Percentiles rank a stretch among this genome's conserved stretches.
phyloP scores from a whole-genome alignment of 1,140 invertebrate species.

The Sweltsa coloradensis region DNA sequence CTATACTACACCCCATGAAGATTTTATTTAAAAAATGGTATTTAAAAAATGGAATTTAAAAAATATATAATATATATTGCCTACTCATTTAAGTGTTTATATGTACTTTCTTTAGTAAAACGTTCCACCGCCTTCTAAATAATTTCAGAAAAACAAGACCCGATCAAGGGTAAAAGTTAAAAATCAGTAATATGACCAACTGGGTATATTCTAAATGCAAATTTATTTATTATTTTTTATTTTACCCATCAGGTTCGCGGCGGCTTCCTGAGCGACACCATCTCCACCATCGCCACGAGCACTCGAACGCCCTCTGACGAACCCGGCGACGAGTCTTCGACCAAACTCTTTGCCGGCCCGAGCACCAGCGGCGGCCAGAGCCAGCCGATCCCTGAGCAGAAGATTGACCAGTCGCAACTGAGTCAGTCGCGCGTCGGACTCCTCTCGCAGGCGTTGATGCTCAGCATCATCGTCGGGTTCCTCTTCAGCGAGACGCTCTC shows the following conservation, averaged over 20 bases:
- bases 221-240: conserved; percentile 11
- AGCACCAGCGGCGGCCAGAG: background rate
- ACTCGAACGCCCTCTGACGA: conserved; percentile 24
- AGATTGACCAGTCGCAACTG: conserved; percentile 73
- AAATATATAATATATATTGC: too few species aligned
- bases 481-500: conserved; percentile 80
- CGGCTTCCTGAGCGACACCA: conserved; percentile 45
- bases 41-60: too few species aligned
- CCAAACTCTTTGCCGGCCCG: background rate
- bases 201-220: too few species aligned
- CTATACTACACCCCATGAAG: too few species aligned
- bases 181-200: too few species aligned
- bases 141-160: too few species aligned
- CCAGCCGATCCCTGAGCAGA: conserved; percentile 14
- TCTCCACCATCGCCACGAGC: conserved; percentile 39
- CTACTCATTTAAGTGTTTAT: too few species aligned
- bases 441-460: conserved; percentile 71
- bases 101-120: too few species aligned
- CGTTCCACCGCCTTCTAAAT: too few species aligned
- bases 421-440: conserved; percentile 82
- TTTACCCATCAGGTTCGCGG: conserved; percentile 39
- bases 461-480: conserved; percentile 77
- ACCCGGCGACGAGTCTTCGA: conserved; percentile 10
- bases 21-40: too few species aligned
- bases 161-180: too few species aligned